These are phyloP conservation scores for Phoeniculus purpureus DNA, from an alignment of 2,797 vertebrate species.

Conservation along the genomic window DNA sequence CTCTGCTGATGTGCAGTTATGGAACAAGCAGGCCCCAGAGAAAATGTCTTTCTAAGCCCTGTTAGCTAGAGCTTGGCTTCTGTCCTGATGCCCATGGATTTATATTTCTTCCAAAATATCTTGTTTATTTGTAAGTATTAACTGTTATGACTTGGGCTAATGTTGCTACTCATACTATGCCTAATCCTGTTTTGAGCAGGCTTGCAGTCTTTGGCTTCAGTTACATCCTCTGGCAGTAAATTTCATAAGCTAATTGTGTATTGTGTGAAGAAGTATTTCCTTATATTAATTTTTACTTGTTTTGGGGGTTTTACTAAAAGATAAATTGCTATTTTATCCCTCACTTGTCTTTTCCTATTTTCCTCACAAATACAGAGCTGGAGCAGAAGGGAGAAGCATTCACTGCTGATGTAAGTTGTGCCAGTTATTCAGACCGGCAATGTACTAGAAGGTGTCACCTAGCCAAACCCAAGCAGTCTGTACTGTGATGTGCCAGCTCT, in stretches of 20 bases:
- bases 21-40: neutral
- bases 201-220: conserved; percentile 30
- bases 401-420: neutral
- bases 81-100: conserved; percentile 11
- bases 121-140: conserved; percentile 49
- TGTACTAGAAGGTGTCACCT: neutral
- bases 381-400: neutral
- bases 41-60: conserved; percentile 10
- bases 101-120: conserved; percentile 25
- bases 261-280: conserved; percentile 21
- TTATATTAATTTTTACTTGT: conserved; percentile 25
- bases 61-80: conserved; percentile 27
- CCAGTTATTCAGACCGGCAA: rapidly evolving
- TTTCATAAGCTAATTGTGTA: conserved; percentile 7
- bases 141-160: conserved; percentile 20
- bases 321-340: neutral
- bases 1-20: neutral
- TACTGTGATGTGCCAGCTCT: neutral
- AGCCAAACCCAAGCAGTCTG: neutral
- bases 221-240: conserved; percentile 25
- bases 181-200: conserved; percentile 43
- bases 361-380: neutral
- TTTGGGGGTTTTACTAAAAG: neutral
- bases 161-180: neutral
- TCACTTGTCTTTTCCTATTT: conserved; percentile 21